Base-by-base conservation (phyloP, 2,113 vertebrate genomes). In the Edolisoma coerulescens region DNA sequence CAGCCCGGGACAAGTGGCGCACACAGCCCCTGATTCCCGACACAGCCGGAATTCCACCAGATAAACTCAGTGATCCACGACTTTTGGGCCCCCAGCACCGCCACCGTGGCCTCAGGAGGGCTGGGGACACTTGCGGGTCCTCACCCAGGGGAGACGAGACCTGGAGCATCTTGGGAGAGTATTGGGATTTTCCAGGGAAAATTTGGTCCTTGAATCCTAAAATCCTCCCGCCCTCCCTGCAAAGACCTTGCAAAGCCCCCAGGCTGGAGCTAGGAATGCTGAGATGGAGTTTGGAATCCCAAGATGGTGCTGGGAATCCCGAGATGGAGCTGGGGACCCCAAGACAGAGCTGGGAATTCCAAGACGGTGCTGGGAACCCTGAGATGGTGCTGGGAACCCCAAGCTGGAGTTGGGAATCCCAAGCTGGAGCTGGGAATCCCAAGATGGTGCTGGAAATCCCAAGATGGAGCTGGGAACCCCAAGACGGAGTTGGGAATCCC, bases 71-170 rank as follows among this genome's bases (percentile, higher is more conserved):
- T 18, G 80, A 86, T 30, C 84, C 9, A 0, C 8, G 0, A 3
- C 2, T 54, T 44, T 47, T 0, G 3, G 65, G 63, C n/a, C 82
- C 42, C 52, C 8, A 30, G 77, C 1, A 0, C 24, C 0, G 0
- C 28, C 2, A 13, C 33, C 5, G 3, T 0, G 1, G 11, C 52
- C 67, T 24, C 4, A 1, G 16, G 11, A 22, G 33, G 7, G 18
- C 12, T 11, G 50, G 68, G 39, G 47, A 45, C 1, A 2, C 0
- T 0, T 3, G 17, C 0, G 2, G 5, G 45, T 37, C 64, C 32
- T 35, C 18, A 2, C 19, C 61, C 33, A 0, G 3, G 33, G 57
- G 39, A 22, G 2, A 21, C 0, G 2, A 65, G 70, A 24, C 15
- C 71, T 23, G 78, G 54, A 73, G 54, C 12, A 3, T 11, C 56